Conservation (phyloP, 2,888 invertebrate genomes). For the Pyrgus malvae region DNA sequence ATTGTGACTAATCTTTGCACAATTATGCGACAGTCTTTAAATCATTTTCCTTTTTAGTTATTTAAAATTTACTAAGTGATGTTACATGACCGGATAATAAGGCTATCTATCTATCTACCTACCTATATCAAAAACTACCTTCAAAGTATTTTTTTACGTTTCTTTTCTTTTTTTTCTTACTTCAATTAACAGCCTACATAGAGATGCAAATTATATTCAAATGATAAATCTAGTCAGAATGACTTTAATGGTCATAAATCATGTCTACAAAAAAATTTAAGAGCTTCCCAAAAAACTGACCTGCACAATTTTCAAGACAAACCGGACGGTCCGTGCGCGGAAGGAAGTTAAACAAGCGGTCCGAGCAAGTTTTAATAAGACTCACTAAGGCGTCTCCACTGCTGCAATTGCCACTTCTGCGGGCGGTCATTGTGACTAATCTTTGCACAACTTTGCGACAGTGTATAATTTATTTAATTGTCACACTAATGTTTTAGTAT, state of each 20-base stretch:
- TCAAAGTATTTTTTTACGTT: no score
- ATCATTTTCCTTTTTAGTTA: no score
- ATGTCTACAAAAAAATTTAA: no score
- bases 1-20: constrained; percentile 28
- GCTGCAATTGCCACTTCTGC: constrained; percentile 32
- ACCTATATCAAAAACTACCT: no score
- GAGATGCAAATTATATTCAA: no score
- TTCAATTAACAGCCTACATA: no score
- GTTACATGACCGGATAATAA: no score
- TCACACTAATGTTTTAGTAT: no score
- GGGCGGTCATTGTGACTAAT: constrained; percentile 29
- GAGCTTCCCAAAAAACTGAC: constrained; percentile 21
- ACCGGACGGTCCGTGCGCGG: constrained; percentile 29
- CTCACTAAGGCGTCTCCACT: constrained; percentile 36
- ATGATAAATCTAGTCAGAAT: no score
- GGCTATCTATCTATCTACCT: no score
- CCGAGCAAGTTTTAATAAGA: constrained; percentile 50
- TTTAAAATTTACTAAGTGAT: no score
- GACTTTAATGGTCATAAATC: constrained; percentile 19
- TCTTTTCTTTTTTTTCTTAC: no score
- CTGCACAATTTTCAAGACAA: constrained; percentile 36
- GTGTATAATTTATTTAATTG: constrained; percentile 11
- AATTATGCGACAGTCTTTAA: constrained; percentile 18
- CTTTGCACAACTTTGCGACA: constrained; percentile 21
- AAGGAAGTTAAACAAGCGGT: constrained; percentile 45